A percentile compares a stretch with the other conserved stretches of the same genome.
Conservation (phyloP, 92 coral and sea anemone genomes). For the Heliopora coerulea region DNA sequence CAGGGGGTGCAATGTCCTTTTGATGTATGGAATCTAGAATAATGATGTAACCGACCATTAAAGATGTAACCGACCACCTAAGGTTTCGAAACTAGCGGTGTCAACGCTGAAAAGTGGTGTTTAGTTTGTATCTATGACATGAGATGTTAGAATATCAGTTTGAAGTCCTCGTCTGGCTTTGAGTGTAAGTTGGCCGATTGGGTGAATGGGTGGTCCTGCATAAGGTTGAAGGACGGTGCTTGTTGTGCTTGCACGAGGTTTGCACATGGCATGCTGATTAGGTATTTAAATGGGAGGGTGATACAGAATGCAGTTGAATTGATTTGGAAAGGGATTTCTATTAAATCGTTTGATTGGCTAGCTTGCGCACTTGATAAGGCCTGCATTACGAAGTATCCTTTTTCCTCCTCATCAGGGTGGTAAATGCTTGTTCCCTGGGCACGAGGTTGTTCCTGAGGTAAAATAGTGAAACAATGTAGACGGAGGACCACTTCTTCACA, state of each 20-base stretch:
- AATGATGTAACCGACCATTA: no score
- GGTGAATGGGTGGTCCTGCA: conserved; percentile 50
- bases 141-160: conserved; percentile 20
- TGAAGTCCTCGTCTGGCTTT: conserved; percentile 15
- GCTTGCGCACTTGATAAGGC: conserved; percentile 38
- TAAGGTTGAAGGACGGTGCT: conserved; percentile 43
- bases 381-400: conserved; percentile 44
- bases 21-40: no score
- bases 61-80: no score
- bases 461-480: conserved; percentile 42
- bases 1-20: no score
- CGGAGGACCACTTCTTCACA: conserved; percentile 23
- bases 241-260: conserved; percentile 15
- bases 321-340: conserved; percentile 42
- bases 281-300: conserved; percentile 54
- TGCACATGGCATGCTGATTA: conserved; percentile 46
- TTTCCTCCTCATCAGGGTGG: not conserved
- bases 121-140: conserved; percentile 44
- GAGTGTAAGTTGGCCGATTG: conserved; percentile 40
- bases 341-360: conserved; percentile 17
- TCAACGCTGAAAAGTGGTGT: conserved; percentile 46
- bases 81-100: no score
- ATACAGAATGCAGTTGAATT: conserved; percentile 46
- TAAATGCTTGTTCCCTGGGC: not conserved
- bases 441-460: not conserved